These are phyloP conservation scores for Acropternis orthonyx DNA, from an alignment of 2,797 vertebrate genomes.

Conservation along the genomic window DNA sequence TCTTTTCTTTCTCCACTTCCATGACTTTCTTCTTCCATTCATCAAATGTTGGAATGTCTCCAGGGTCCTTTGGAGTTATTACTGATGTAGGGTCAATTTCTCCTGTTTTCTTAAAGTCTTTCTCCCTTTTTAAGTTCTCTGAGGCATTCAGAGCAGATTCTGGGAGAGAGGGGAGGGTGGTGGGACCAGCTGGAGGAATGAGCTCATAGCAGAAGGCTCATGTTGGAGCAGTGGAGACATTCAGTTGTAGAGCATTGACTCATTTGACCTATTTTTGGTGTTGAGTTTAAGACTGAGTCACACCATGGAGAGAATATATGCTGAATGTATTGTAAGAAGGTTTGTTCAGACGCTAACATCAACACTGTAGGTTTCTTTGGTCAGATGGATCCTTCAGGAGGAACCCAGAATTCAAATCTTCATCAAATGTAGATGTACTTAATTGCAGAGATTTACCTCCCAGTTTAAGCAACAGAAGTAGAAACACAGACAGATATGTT, in stretches of 20 bases:
- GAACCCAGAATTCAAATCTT: neutral
- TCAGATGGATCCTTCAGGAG: neutral
- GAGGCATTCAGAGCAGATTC: too few species aligned
- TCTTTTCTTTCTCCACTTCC: conserved; percentile 99
- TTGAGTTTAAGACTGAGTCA: neutral
- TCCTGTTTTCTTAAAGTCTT: conserved; percentile 73
- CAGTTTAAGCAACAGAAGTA: neutral
- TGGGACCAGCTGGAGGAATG: too few species aligned
- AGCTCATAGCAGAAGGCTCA: neutral
- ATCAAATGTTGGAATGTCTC: conserved; percentile 97
- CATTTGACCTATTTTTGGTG: neutral
- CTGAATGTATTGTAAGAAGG: neutral
- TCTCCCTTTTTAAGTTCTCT: too few species aligned
- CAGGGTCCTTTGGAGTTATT: conserved; percentile 82
- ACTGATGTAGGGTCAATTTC: conserved; percentile 84
- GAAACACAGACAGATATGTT: neutral
- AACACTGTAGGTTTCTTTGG: neutral
- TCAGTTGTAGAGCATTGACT: neutral
- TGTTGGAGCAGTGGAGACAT: neutral
- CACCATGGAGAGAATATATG: neutral
- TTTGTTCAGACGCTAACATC: neutral
- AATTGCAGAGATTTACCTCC: neutral
- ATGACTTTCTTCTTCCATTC: conserved; percentile 99
- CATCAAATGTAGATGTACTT: neutral
- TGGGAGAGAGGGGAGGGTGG: too few species aligned